These are phyloP conservation scores for Lophotis ruficrista DNA, from an alignment of 2,113 vertebrate species.

Conservation along the genomic window DNA sequence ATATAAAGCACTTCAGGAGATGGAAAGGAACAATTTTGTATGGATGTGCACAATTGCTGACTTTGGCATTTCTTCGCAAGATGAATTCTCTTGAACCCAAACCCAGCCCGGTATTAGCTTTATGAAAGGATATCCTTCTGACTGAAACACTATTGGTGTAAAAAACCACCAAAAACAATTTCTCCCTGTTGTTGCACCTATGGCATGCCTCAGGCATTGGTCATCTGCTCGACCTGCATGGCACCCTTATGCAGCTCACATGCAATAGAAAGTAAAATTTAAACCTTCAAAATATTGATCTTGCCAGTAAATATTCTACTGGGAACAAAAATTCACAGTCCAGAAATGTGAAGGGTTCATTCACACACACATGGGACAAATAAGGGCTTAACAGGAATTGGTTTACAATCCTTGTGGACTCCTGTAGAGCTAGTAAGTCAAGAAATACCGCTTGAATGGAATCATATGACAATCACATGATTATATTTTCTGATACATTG, in stretches of 20 bases:
- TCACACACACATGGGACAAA: constrained; percentile 44
- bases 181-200: not conserved
- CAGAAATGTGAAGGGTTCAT: constrained; percentile 23
- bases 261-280: not conserved
- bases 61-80: not conserved
- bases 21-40: not conserved
- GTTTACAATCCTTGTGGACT: constrained; percentile 38
- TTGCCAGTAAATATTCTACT: constrained; percentile 8
- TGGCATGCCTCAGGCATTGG: not conserved
- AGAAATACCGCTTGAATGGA: constrained; percentile 64
- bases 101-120: not conserved
- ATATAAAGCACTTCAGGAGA: accelerated
- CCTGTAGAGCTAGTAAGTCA: constrained; percentile 50
- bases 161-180: not conserved
- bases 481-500: constrained; percentile 62
- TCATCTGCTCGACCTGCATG: not conserved
- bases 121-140: not conserved
- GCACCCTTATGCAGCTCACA: not conserved
- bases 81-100: not conserved
- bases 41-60: accelerated
- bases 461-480: constrained; percentile 58
- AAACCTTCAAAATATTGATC: not conserved
- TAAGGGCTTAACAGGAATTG: constrained; percentile 36
- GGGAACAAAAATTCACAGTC: constrained; percentile 34
- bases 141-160: not conserved